Conservation (phyloP, 2,797 vertebrate genomes). For the Bucorvus abyssinicus region DNA sequence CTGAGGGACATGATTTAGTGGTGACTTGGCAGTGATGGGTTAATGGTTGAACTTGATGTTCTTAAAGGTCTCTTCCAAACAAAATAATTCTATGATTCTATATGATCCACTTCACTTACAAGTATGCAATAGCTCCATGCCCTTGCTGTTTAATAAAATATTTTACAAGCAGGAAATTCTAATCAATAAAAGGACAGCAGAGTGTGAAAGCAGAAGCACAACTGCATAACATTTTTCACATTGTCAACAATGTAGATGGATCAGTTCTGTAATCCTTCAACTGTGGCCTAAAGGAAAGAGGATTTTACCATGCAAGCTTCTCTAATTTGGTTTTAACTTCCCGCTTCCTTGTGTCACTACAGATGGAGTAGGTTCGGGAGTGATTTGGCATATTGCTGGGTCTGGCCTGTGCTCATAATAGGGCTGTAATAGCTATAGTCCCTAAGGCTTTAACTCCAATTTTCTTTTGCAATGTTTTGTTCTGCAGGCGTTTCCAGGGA, state of each 20-base stretch:
- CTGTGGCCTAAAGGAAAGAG: neutral
- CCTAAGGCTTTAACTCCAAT: neutral
- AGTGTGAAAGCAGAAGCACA: neutral
- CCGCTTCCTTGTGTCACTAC: neutral
- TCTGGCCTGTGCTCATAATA: neutral
- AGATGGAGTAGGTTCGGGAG: neutral
- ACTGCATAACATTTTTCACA: fast-evolving
- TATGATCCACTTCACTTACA: neutral
- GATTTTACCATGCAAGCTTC: neutral
- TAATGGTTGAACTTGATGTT: no score
- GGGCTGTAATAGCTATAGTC: neutral
- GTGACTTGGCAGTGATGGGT: no score
- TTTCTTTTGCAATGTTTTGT: neutral
- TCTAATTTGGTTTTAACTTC: neutral
- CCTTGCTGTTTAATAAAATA: neutral
- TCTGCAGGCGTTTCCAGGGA: neutral
- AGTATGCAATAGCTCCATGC: neutral
- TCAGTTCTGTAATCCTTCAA: neutral
- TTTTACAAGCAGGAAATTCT: neutral
- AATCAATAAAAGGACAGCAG: neutral
- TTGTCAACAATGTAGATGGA: neutral
- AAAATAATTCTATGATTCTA: no score
- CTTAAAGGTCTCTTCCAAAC: no score
- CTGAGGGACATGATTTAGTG: no score
- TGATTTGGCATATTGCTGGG: neutral